Percentiles rank a stretch among this genome's conserved stretches.
Conservation (phyloP, 1,140 invertebrate species). For the Panagrolaimus sp. region DNA sequence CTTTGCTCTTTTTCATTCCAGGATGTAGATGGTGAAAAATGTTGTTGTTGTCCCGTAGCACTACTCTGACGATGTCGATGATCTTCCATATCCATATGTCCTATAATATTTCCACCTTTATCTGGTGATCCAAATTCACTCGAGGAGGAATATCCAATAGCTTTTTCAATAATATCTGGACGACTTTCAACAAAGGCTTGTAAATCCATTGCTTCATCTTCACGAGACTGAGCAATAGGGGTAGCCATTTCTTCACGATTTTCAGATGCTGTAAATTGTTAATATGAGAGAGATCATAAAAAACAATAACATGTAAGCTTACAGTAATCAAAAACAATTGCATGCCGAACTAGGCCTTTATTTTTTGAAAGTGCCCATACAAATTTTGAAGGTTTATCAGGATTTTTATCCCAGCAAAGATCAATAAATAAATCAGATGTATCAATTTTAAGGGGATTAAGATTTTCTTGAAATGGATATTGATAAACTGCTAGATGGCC, state of each 20-base stretch:
- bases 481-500: neutral
- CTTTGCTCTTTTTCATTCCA: too few relatives aligned
- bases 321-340: slow-evolving; percentile 34
- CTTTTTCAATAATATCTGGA: too few relatives aligned
- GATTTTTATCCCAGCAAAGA: slow-evolving; percentile 21
- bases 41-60: too few relatives aligned
- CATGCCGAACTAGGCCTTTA: slow-evolving; percentile 24
- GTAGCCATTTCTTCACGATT: slow-evolving; percentile 35
- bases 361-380: slow-evolving; percentile 31
- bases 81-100: too few relatives aligned
- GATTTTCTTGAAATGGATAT: slow-evolving; percentile 7
- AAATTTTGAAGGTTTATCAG: slow-evolving; percentile 22
- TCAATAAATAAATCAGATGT: neutral
- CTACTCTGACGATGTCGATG: too few relatives aligned
- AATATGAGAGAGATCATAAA: too few relatives aligned
- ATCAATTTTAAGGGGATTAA: slow-evolving; percentile 7
- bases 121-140: too few relatives aligned
- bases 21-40: too few relatives aligned
- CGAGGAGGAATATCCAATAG: too few relatives aligned
- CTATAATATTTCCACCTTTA: too few relatives aligned
- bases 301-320: too few relatives aligned
- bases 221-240: slow-evolving; percentile 27
- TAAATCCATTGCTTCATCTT: slow-evolving; percentile 20
- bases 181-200: too few relatives aligned
- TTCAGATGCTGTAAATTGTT: slow-evolving; percentile 10